A percentile compares a stretch with the other conserved stretches of the same genome.
Evolutionary conservation across 2,797 vertebrate genomes (phyloP).

Genomic region (Danionella dracula): DNA sequence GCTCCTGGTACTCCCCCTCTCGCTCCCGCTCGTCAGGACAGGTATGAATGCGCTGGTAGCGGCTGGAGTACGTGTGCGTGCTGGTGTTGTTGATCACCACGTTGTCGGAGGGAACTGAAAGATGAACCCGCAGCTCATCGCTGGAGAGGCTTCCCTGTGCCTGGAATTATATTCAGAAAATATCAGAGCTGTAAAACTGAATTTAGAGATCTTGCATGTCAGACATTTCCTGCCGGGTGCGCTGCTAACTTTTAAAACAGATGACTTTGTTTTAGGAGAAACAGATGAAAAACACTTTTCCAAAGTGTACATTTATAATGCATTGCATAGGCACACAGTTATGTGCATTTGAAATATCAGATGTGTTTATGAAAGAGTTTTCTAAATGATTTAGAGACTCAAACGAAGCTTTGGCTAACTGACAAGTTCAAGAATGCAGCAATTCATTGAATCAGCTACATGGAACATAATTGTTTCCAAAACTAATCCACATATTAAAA

Average conservation of each 20-base stretch:
- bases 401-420: too few species aligned
- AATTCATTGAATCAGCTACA: too few species aligned
- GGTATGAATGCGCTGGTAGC: conserved; percentile 82
- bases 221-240: too few species aligned
- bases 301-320: too few species aligned
- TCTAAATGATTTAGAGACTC: background rate
- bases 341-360: too few species aligned
- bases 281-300: too few species aligned
- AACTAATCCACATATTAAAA: too few species aligned
- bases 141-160: conserved; percentile 82
- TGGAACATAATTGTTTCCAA: too few species aligned
- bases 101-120: conserved; percentile 84
- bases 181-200: conserved; percentile 1
- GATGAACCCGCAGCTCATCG: conserved; percentile 85
- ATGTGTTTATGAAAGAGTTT: background rate
- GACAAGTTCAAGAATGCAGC: too few species aligned
- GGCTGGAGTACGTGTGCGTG: conserved; percentile 80
- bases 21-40: conserved; percentile 67
- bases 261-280: too few species aligned
- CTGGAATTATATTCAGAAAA: conserved; percentile 51
- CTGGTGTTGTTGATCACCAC: conserved; percentile 95
- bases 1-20: conserved; percentile 82
- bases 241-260: too few species aligned
- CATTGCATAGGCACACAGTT: too few species aligned
- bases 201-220: background rate